Evolutionary conservation across 37 sponge, comb jelly and placozoan genomes (phyloP).

Genomic region (Tethya wilhelma): DNA sequence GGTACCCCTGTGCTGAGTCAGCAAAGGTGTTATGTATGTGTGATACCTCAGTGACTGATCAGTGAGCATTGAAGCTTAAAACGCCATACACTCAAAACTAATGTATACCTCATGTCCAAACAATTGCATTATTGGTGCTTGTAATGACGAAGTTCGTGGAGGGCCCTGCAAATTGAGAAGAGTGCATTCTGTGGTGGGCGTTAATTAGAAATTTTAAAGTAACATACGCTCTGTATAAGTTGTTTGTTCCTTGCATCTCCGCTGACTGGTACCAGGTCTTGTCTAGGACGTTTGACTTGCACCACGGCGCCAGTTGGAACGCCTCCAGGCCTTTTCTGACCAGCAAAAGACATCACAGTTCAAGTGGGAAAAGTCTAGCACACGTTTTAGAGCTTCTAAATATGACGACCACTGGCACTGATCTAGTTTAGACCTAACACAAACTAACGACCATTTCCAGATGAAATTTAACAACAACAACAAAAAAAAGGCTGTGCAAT

Average conservation of each 20-base stretch:
- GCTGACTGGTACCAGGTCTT: conserved; percentile 21
- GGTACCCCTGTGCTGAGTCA: neutral
- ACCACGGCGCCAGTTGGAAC: conserved; percentile 25
- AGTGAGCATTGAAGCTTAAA: neutral
- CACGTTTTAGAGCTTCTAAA: too few species aligned
- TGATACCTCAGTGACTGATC: neutral
- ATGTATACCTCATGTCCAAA: conserved; percentile 88
- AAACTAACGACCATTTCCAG: too few species aligned
- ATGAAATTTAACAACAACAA: too few species aligned
- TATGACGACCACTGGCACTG: too few species aligned
- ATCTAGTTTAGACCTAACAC: too few species aligned
- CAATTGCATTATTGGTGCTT: conserved; percentile 97
- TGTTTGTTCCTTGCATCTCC: conserved; percentile 14
- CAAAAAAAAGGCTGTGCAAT: too few species aligned
- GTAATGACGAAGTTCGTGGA: conserved; percentile 86
- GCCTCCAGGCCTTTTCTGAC: conserved; percentile 28
- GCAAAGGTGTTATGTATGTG: conserved; percentile 10
- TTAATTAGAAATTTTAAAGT: neutral
- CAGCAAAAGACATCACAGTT: conserved; percentile 22
- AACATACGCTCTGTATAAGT: conserved; percentile 29
- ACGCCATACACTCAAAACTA: neutral
- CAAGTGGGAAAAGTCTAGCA: too few species aligned
- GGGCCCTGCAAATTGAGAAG: conserved; percentile 61
- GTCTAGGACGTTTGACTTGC: conserved; percentile 34
- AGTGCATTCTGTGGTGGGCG: neutral